A percentile compares a stretch with the other conserved stretches of the same genome.
Conservation (phyloP, 2,113 vertebrate species). For the Erinaceus europaeus region DNA sequence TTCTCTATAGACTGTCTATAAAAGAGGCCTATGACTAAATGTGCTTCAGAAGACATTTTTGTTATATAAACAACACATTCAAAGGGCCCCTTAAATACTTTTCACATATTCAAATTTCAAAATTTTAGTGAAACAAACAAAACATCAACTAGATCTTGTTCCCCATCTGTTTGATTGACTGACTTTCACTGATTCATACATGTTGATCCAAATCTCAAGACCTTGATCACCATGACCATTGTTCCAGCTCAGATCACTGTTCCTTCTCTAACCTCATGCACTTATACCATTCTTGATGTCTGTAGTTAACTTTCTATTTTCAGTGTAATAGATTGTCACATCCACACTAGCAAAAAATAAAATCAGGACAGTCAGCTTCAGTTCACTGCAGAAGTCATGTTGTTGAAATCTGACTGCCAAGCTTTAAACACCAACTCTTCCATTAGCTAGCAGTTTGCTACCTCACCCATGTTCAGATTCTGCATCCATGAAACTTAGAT, state of each 20-base stretch:
- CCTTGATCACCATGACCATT: fast-evolving
- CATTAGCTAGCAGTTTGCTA: not conserved
- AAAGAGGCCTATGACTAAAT: not conserved
- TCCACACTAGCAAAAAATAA: not conserved
- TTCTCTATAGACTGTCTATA: not conserved
- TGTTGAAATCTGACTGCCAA: not conserved
- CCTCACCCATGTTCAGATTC: not conserved
- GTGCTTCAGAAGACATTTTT: not conserved
- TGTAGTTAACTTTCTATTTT: not conserved
- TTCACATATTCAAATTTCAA: not conserved
- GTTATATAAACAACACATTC: not conserved
- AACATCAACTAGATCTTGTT: not conserved
- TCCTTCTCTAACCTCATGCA: not conserved
- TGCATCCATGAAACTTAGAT: not conserved
- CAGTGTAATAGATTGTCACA: not conserved
- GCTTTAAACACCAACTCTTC: not conserved
- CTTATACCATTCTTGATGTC: not conserved
- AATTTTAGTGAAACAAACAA: not conserved
- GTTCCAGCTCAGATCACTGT: not conserved
- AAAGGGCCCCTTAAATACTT: not conserved
- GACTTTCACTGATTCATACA: not conserved
- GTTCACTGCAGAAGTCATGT: not conserved
- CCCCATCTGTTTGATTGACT: not conserved
- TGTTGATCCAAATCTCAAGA: not conserved
- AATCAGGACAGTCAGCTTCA: not conserved